Conservation (phyloP, 2,888 invertebrate species). For the Drosophila phalerata region DNA sequence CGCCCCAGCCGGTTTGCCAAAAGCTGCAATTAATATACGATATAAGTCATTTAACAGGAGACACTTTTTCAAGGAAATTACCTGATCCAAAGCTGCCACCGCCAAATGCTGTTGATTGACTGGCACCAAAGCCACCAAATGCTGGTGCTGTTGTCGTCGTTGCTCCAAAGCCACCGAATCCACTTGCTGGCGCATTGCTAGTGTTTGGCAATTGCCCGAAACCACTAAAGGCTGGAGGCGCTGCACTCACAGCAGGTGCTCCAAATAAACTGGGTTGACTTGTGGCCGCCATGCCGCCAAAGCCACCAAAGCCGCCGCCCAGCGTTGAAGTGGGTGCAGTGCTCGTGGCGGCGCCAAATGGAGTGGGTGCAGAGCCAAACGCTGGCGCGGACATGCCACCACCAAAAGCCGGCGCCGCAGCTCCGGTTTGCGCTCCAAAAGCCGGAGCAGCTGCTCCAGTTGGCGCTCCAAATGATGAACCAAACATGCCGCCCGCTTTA, state of each 20-base stretch:
- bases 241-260: conserved; percentile 62
- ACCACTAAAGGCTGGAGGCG: conserved; percentile 86
- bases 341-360: conserved; percentile 70
- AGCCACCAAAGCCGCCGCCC: conserved; percentile 84
- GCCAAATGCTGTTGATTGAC: conserved; percentile 53
- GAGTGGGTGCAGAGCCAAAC: conserved; percentile 65
- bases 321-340: conserved; percentile 66
- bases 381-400: conserved; percentile 69
- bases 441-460: conserved; percentile 36
- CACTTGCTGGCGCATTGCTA: conserved; percentile 58
- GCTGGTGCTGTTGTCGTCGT: conserved; percentile 84
- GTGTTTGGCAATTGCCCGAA: conserved; percentile 79
- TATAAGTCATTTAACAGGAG: conserved; percentile 12
- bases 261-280: conserved; percentile 85
- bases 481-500: conserved; percentile 79
- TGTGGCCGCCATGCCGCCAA: conserved; percentile 83
- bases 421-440: conserved; percentile 37
- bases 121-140: conserved; percentile 86
- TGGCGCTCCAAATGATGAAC: conserved; percentile 80
- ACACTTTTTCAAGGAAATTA: conserved; percentile 26
- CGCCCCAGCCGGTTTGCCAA: conserved; percentile 84
- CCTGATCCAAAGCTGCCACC: conserved; percentile 57
- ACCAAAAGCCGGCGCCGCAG: conserved; percentile 54
- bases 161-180: conserved; percentile 83
- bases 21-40: conserved; percentile 62